These are phyloP conservation scores for Allophyes oxyacanthae DNA, from an alignment of 2,888 invertebrate genomes.

Conservation along the genomic window DNA sequence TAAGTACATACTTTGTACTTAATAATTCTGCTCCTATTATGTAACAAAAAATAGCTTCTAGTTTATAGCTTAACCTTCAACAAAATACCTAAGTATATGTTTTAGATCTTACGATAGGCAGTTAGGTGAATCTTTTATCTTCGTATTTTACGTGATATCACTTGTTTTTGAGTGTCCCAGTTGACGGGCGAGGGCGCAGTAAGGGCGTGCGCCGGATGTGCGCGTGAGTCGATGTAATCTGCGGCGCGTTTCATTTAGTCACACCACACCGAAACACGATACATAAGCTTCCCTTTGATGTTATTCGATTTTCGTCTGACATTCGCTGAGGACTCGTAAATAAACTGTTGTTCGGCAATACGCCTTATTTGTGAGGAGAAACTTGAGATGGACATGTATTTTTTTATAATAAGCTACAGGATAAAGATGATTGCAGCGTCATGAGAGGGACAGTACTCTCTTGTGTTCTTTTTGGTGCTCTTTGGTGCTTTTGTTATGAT, in stretches of 20 bases:
- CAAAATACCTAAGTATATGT: no score
- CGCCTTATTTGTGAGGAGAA: conserved; percentile 36
- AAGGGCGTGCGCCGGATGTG: conserved; percentile 70
- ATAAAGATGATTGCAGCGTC: background rate
- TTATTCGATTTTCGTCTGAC: conserved; percentile 71
- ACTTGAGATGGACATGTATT: conserved; percentile 24
- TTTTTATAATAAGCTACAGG: conserved; percentile 1
- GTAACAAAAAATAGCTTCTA: no score
- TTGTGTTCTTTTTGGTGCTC: no score
- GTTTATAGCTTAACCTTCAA: no score
- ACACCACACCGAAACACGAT: conserved; percentile 74
- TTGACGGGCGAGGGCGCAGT: conserved; percentile 54
- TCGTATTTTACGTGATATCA: conserved; percentile 25
- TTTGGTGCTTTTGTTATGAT: no score
- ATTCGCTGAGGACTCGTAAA: conserved; percentile 66
- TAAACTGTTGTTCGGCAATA: conserved; percentile 60
- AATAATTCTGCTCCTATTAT: no score
- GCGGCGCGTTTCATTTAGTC: conserved; percentile 67
- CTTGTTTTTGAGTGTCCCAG: conserved; percentile 38
- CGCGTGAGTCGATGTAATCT: conserved; percentile 67
- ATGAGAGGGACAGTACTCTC: no score
- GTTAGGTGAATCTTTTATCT: conserved; percentile 7
- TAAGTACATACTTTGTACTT: no score
- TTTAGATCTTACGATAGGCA: conserved; percentile 12
- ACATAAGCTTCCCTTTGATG: conserved; percentile 77